Base-by-base conservation (phyloP, 2,888 invertebrate species). In the Aspidiotus destructor region DNA sequence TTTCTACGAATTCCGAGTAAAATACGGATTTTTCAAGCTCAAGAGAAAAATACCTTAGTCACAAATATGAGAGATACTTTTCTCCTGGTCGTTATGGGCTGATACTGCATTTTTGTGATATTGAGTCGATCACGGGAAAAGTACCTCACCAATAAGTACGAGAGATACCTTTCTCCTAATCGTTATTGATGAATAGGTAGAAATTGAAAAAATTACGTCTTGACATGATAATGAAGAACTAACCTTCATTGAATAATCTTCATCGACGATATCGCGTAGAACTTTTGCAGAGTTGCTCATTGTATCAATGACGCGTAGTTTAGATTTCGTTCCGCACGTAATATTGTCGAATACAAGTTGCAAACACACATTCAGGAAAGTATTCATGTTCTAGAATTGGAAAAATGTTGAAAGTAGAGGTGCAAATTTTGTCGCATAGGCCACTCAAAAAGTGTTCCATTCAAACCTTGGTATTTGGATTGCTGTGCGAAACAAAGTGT, bases 381-480 rank as follows among this genome's bases (percentile, higher is more conserved):
- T 28, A 40, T 44, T 28, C 2, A 58, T 41, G 40, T 41, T 60
- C 67, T 67, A 15, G 7, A 64, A 57, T 41, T 8, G 55, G n/a
- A 17, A 52, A 52, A 52, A 52, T 52, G 1, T 11, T 52, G 52
- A 15, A n/a, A 52, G 2, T 3, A 52, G 52, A n/a, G 13, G 52
- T 52, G 3, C 52, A 52, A n/a, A 52, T 5, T 28, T 1, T 28
- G 28, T 28, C 28, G 5, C 1, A 3, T 1, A 28, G 28, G 28
- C 28, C 28, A 15, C 17, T 16, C 10, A 55, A 15, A 55, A 16
- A 10, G 7, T 55, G 10, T 3, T 16, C 11, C 3, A 17, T 16
- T 8, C 40, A 58, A 52, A 69, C 69, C 57, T 69, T 41, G n/a
- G 62, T 17, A 15, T 44, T 41, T 16, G 69, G 69, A 8, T 69